phyloP scores from a whole-genome alignment of 2,113 vertebrate genomes.

The Nyctereutes procyonoides region DNA sequence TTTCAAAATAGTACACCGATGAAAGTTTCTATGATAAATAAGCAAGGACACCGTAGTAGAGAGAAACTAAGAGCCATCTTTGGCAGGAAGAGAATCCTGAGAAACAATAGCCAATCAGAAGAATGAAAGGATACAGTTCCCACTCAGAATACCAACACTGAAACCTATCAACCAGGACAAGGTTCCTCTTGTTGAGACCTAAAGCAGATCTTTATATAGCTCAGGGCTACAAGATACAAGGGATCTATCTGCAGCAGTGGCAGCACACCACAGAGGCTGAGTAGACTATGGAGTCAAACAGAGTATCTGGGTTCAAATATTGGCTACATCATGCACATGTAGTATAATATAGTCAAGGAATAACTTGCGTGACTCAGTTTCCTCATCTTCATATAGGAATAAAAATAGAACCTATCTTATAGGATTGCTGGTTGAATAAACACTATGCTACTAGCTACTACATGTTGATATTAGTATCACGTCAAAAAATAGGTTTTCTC shows the following conservation, averaged over 20 bases:
- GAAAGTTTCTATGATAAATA: background rate
- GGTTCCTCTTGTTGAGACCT: background rate
- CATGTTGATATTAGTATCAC: background rate
- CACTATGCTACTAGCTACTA: background rate
- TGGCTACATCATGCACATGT: background rate
- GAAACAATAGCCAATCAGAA: conserved; percentile 26
- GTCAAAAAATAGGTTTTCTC: background rate
- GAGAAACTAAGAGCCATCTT: conserved; percentile 4
- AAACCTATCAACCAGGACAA: background rate
- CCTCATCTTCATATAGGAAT: background rate
- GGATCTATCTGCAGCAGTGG: background rate
- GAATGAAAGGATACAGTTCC: conserved; percentile 8
- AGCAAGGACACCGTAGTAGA: background rate
- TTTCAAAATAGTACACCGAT: conserved; percentile 20
- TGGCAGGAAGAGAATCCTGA: conserved; percentile 29
- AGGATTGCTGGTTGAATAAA: background rate
- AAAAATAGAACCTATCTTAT: conserved; percentile 3
- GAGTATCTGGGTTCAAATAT: background rate
- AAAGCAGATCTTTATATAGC: background rate
- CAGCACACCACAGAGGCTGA: background rate
- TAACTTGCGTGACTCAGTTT: background rate
- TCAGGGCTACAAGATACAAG: background rate
- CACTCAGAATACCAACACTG: background rate
- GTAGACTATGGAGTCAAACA: background rate
- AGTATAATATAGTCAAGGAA: background rate